Base-by-base conservation (phyloP, 2,113 vertebrate species). In the Pomatorhinus ruficollis region DNA sequence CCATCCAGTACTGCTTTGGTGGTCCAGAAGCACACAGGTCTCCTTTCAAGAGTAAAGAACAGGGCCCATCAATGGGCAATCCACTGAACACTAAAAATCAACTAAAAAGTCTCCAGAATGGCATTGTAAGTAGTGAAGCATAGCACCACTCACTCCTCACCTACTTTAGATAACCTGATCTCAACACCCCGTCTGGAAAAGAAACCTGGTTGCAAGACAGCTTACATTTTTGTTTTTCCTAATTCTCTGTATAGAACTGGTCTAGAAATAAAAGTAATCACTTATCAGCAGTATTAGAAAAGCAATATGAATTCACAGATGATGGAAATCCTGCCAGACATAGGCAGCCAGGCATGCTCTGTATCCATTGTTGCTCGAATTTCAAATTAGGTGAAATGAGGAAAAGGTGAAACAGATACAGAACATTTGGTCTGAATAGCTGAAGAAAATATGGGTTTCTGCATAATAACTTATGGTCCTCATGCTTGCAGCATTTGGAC, bases 401-500 rank as follows among this genome's bases (percentile, higher is more conserved):
- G 69, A 80, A 93, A 93, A 95, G 88, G 91, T 53, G 85, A 94
- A 96, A 42, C 44, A 90, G 87, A 94, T 89, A 68, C 54, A 92
- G 59, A 97, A 92, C 92, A 95, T 93, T 97, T 94, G 81, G 79
- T 69, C 69, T 83, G 60, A 68, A 35, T 87, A 85, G 39, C 76
- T 76, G 61, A 79, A 59, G 61, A 90, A 91, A 96, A 82, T 70
- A 82, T 39, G 27, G 17, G 28, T 86, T 92, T 95, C 95, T 90
- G 72, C 5, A 0, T 80, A 94, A 92, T 37, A 91, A 93, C 78
- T 96, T 93, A 66, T 4, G 5, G 66, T 80, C 52, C 63, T 91
- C 16, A 14, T 86, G 52, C 64, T 72, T 53, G 78, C 79, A 63
- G 47, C 65, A 37, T 95, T 95, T 92, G 54, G 90, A 92, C 3